These are phyloP conservation scores for Orchesella cincta DNA, from an alignment of 1,140 invertebrate genomes.

Conservation along the genomic window DNA sequence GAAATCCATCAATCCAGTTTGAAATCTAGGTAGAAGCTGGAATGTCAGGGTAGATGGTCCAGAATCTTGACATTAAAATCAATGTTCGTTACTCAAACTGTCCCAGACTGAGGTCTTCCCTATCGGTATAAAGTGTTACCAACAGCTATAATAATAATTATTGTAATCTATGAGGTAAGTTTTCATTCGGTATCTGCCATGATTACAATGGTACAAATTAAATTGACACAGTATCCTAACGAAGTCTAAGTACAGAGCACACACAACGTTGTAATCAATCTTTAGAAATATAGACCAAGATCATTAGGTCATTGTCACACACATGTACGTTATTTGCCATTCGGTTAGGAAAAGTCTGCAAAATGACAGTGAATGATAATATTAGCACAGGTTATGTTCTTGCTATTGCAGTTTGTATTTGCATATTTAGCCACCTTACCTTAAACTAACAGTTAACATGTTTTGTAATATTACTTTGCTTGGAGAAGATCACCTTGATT, in stretches of 20 bases:
- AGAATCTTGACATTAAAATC: too few relatives aligned
- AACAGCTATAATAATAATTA: neutral
- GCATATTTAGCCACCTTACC: neutral
- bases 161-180: neutral
- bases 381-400: neutral
- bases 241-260: neutral
- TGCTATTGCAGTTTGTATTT: neutral
- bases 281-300: constrained; percentile 9
- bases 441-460: neutral
- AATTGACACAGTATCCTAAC: neutral
- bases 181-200: too few relatives aligned
- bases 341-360: neutral
- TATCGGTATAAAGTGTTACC: neutral
- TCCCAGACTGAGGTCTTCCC: too few relatives aligned
- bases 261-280: too few relatives aligned
- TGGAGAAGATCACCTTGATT: too few relatives aligned
- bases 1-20: too few relatives aligned
- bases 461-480: neutral
- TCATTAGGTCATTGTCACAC: neutral
- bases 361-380: neutral
- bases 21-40: too few relatives aligned
- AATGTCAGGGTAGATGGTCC: too few relatives aligned
- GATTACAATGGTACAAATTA: neutral
- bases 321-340: too few relatives aligned
- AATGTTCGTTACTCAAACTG: too few relatives aligned